A percentile compares a stretch with the other conserved stretches of the same genome.
Evolutionary conservation across 2,888 invertebrate genomes (phyloP).

Genomic region (Ormyrus pomaceus): DNA sequence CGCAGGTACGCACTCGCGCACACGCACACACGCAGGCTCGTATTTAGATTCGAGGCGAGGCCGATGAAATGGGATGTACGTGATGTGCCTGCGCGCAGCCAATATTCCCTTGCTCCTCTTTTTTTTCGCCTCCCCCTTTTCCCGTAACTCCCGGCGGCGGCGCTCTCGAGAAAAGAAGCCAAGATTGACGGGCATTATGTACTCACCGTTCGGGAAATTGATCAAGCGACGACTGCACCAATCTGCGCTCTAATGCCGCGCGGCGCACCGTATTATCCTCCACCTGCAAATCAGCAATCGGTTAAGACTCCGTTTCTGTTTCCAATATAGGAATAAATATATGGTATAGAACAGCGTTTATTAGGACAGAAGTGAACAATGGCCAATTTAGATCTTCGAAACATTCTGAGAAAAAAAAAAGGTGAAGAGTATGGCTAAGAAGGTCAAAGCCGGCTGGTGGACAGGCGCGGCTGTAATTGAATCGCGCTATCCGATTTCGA

Average conservation of each 20-base stretch:
- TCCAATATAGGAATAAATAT: background rate
- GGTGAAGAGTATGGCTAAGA: too few relatives aligned
- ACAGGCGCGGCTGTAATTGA: too few relatives aligned
- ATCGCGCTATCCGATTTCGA: too few relatives aligned
- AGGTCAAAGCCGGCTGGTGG: too few relatives aligned
- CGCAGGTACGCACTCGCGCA: background rate
- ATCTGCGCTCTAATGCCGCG: background rate
- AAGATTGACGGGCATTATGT: background rate
- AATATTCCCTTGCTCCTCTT: constrained; percentile 2
- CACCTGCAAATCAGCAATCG: too few relatives aligned
- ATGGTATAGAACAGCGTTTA: background rate
- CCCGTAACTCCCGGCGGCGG: background rate
- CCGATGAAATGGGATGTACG: constrained; percentile 38
- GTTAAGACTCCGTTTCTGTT: too few relatives aligned
- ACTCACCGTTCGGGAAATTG: constrained; percentile 40
- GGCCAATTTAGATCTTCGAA: too few relatives aligned
- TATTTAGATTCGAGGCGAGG: constrained; percentile 28
- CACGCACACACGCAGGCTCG: background rate
- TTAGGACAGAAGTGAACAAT: too few relatives aligned
- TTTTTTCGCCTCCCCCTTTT: background rate
- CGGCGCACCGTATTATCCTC: background rate
- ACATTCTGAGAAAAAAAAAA: too few relatives aligned
- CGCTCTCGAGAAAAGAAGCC: background rate
- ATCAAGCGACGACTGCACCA: constrained; percentile 24
- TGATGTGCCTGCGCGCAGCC: constrained; percentile 35